A percentile compares a stretch with the other conserved stretches of the same genome.
These are phyloP conservation scores for Microctenopoma steveboyesi DNA, from an alignment of 2,797 vertebrate species.

Conservation along the genomic window DNA sequence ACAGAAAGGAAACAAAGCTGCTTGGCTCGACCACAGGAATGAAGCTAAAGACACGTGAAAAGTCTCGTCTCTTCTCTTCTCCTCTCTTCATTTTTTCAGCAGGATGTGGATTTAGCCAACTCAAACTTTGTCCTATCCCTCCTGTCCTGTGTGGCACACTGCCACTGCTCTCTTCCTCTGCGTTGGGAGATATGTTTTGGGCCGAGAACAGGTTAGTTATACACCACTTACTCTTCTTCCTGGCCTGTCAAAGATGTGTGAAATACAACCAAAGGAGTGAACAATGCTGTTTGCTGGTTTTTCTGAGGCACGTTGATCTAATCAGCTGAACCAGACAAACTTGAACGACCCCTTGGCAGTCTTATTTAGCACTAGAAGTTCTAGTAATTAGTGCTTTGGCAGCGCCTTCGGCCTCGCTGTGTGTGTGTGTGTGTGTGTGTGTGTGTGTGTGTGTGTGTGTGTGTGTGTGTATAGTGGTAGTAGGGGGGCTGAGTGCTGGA, in stretches of 20 bases:
- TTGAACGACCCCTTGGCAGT: conserved; percentile 12
- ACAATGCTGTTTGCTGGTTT: neutral
- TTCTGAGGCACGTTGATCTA: conserved; percentile 16
- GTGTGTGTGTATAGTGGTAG: conserved; percentile 22
- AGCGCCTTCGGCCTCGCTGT: conserved; percentile 25
- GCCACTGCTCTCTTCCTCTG: conserved; percentile 12
- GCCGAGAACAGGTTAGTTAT: conserved; percentile 24
- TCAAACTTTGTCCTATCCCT: conserved; percentile 31
- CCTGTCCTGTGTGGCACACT: conserved; percentile 17
- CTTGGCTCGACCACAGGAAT: conserved; percentile 43
- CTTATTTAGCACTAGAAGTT: conserved; percentile 25
- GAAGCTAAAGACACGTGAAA: conserved; percentile 32
- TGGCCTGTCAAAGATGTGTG: conserved; percentile 8
- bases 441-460: conserved; percentile 28
- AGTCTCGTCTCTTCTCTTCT: conserved; percentile 9
- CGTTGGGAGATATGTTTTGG: conserved; percentile 18
- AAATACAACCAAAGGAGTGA: neutral
- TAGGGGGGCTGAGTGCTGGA: conserved; percentile 42
- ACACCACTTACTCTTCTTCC: conserved; percentile 4
- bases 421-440: conserved; percentile 28
- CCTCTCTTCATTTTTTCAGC: conserved; percentile 13
- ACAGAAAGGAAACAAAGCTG: conserved; percentile 23
- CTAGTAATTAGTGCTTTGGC: conserved; percentile 58
- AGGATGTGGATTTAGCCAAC: conserved; percentile 40
- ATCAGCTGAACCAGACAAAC: conserved; percentile 30